Evolutionary conservation across 2,888 invertebrate genomes (phyloP), one percentile per base, ranked within the genome.

Genomic region (Calliphora vomitoria): DNA sequence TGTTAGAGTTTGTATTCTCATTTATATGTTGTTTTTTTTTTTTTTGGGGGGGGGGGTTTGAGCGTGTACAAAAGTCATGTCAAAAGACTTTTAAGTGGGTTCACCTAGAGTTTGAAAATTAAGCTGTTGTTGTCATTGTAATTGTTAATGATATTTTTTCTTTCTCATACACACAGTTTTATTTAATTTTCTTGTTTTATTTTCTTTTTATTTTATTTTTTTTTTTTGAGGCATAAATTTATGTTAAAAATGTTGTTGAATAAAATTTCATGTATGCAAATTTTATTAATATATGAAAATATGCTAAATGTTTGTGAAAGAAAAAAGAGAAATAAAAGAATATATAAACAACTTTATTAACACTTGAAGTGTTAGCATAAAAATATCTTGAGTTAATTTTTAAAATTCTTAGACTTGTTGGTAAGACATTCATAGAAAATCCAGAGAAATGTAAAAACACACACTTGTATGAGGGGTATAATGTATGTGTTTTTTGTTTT

Each of bases 81-180:
- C 91, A 91, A 91, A 91, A 90, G 90, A 89, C 91, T 90, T 89
- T 91, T 89, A 89, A 91, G 91, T 90, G 91, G 90, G 90, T 89
- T 89, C 90, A 91, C 89, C 74, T 69, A 84, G 76, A 86, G 88
- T 83, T 88, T 88, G 69, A 86, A 83, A 86, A 84, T 86, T 88
- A 84, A 86, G 86, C 75, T 47, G 62, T 69, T 84, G 78, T 84
- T 83, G 82, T 85, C 85, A 87, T 85, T 85, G 84, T 87, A 87
- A 87, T 84, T 87, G 87, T 82, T 82, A 84, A 78, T 72, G 68
- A 82, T 69, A 82, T 82, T 35, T 38, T 76, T 31, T 62, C 47
- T 47, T 18, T 35, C 25, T 0, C 38, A 8, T 20, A 50, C 20
- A 20, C 10, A 3, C 3, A 15, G n/a, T 44, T 72, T 13, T 60